Conservation (phyloP, 2,888 invertebrate genomes). For the Calliopum simillimum region DNA sequence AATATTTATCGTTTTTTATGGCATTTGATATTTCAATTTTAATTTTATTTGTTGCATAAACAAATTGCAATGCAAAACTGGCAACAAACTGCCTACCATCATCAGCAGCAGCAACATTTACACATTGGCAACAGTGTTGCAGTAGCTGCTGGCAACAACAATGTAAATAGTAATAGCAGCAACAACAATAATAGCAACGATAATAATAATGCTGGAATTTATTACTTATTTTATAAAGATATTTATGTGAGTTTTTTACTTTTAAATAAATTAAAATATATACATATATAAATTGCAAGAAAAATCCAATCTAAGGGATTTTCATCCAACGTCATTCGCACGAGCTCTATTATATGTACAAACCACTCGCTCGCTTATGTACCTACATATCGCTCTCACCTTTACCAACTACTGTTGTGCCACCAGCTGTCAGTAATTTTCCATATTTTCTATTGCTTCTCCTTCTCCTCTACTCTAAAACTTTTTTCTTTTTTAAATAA, state of each 20-base stretch:
- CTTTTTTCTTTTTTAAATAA: not conserved
- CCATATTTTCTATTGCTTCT: not conserved
- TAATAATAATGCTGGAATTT: constrained; percentile 57
- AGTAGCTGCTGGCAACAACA: constrained; percentile 30
- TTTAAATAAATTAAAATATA: too few relatives aligned
- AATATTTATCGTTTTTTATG: too few relatives aligned
- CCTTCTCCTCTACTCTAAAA: not conserved
- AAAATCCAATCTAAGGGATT: too few relatives aligned
- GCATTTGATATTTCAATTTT: constrained; percentile 2
- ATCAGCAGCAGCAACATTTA: constrained; percentile 43
- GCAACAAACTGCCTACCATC: constrained; percentile 52
- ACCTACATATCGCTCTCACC: too few relatives aligned
- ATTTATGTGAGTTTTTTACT: constrained; percentile 62
- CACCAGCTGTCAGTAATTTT: constrained; percentile 26
- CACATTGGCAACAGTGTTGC: constrained; percentile 50
- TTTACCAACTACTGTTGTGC: not conserved
- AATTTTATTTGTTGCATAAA: constrained; percentile 21
- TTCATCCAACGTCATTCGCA: not conserved
- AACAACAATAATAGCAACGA: constrained; percentile 40
- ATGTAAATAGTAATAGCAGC: constrained; percentile 35
- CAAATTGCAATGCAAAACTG: constrained; percentile 60
- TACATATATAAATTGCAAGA: too few relatives aligned
- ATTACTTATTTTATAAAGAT: constrained; percentile 65
- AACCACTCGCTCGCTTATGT: not conserved
- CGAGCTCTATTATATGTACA: not conserved